These are phyloP conservation scores for Microcebus murinus DNA, from an alignment of 2,113 vertebrate species.

Conservation along the genomic window DNA sequence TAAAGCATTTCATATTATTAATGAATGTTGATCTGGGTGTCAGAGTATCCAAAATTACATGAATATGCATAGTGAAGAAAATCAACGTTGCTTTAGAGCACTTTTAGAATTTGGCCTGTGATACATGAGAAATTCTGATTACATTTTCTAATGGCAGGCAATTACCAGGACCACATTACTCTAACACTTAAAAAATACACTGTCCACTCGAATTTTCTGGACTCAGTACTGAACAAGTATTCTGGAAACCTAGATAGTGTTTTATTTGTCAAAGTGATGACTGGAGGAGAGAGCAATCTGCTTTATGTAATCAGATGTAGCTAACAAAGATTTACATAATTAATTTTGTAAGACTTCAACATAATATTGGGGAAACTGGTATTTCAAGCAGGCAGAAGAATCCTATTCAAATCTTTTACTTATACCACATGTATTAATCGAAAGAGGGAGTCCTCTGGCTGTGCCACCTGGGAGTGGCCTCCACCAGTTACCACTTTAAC, in stretches of 20 bases:
- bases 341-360: slow-evolving; percentile 83
- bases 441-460: slow-evolving; percentile 82
- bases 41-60: slow-evolving; percentile 85
- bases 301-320: slow-evolving; percentile 84
- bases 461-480: slow-evolving; percentile 65
- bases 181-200: slow-evolving; percentile 53
- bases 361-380: slow-evolving; percentile 78
- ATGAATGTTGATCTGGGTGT: slow-evolving; percentile 87
- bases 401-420: slow-evolving; percentile 57
- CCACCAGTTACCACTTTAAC: slow-evolving; percentile 34
- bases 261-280: slow-evolving; percentile 79
- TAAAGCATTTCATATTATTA: slow-evolving; percentile 89
- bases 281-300: slow-evolving; percentile 81
- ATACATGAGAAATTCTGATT: slow-evolving; percentile 58
- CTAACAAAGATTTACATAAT: slow-evolving; percentile 85
- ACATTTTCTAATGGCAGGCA: slow-evolving; percentile 41
- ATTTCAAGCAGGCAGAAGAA: slow-evolving; percentile 77
- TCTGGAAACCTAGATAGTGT: slow-evolving; percentile 67
- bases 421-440: slow-evolving; percentile 76
- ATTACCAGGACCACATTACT: background rate
- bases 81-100: slow-evolving; percentile 81
- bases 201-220: slow-evolving; percentile 63
- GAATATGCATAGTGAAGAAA: slow-evolving; percentile 87
- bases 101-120: slow-evolving; percentile 75
- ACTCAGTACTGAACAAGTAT: slow-evolving; percentile 81